These are phyloP conservation scores for Nephrotoma appendiculata DNA, from an alignment of 2,888 invertebrate species.

Conservation along the genomic window DNA sequence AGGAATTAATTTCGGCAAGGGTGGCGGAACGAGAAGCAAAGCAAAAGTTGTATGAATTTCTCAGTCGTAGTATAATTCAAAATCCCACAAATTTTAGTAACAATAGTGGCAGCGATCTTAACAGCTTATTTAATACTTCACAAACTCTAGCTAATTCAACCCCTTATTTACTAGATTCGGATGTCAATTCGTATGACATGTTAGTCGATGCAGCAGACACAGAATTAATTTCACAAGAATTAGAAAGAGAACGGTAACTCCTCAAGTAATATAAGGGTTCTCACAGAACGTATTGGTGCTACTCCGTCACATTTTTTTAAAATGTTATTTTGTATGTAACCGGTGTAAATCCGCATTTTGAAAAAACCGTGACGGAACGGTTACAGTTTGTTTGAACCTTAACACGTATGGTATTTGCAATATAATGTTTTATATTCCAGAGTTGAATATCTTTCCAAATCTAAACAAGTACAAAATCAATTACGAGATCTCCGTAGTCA, in stretches of 20 bases:
- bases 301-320: no score
- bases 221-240: conserved; percentile 79
- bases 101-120: neutral
- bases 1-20: conserved; percentile 71
- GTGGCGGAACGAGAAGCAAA: conserved; percentile 87
- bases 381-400: neutral
- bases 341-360: no score
- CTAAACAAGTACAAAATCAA: conserved; percentile 87
- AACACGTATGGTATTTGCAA: neutral
- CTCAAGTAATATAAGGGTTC: no score
- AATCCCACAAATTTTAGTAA: conserved; percentile 25
- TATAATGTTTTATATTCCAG: conserved; percentile 26
- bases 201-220: conserved; percentile 70
- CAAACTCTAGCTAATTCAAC: conserved; percentile 7
- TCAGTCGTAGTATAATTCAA: conserved; percentile 51
- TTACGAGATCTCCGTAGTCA: conserved; percentile 81
- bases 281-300: no score
- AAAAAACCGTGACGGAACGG: no score
- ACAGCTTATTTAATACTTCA: conserved; percentile 7
- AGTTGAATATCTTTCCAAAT: conserved; percentile 89
- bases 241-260: conserved; percentile 47
- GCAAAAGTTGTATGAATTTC: conserved; percentile 74
- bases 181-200: conserved; percentile 63
- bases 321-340: no score
- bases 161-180: conserved; percentile 18